phyloP scores from a whole-genome alignment of 2,888 invertebrate species.

The Drosophila bunnanda region DNA sequence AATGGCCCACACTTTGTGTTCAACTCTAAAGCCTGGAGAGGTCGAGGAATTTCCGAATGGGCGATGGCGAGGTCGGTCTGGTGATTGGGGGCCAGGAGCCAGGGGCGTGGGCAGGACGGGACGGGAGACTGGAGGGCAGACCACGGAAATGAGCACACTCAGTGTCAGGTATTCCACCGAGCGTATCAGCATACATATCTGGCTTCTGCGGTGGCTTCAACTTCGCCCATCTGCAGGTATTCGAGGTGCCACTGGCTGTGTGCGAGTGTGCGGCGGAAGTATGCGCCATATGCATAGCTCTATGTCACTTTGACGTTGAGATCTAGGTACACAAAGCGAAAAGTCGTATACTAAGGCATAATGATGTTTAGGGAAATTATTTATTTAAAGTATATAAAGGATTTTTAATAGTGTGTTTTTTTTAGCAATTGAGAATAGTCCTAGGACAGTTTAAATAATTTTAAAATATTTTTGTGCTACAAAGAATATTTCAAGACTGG shows the following conservation, averaged over 20 bases:
- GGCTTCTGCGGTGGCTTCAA: constrained; percentile 55
- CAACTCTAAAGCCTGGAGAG: constrained; percentile 40
- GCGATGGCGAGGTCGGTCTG: constrained; percentile 32
- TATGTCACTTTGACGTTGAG: constrained; percentile 48
- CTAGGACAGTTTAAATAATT: no score
- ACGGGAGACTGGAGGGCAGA: constrained; percentile 38
- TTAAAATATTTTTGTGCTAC: no score
- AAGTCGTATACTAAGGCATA: neutral
- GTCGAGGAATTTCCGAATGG: constrained; percentile 58
- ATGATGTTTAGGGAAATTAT: neutral
- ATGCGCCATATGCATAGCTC: constrained; percentile 55
- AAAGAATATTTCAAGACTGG: no score
- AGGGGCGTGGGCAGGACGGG: neutral
- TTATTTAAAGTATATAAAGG: no score
- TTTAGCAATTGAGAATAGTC: no score
- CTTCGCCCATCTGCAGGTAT: constrained; percentile 23
- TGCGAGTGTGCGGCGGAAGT: constrained; percentile 46
- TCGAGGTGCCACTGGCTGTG: constrained; percentile 12
- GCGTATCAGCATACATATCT: constrained; percentile 52
- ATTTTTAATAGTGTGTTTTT: no score
- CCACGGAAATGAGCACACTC: constrained; percentile 74
- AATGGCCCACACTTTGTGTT: constrained; percentile 53
- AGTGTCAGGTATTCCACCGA: constrained; percentile 50
- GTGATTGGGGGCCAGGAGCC: neutral
- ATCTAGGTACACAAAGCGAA: constrained; percentile 21